A percentile compares a stretch with the other conserved stretches of the same genome.
phyloP scores from a whole-genome alignment of 2,797 vertebrate genomes.

The Sebastes goodei region DNA sequence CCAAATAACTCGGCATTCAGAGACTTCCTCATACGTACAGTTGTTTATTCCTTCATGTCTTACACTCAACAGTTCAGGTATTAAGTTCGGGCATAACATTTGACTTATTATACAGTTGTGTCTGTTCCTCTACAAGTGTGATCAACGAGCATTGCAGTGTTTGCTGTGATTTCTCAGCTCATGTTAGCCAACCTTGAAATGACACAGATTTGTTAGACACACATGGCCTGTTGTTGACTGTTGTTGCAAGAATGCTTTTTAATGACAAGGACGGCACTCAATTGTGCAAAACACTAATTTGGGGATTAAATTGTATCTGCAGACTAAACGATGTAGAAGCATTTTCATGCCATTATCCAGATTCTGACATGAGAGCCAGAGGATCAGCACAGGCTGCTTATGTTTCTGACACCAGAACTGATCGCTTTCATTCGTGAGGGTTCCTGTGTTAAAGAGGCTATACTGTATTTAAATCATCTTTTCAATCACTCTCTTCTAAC shows the following conservation, averaged over 20 bases:
- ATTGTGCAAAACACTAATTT: slow-evolving; percentile 8
- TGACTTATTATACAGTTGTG: background rate
- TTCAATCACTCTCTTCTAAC: slow-evolving; percentile 13
- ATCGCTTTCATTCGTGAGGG: background rate
- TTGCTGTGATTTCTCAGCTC: background rate
- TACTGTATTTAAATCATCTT: slow-evolving; percentile 2
- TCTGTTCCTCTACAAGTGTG: background rate
- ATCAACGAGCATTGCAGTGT: background rate
- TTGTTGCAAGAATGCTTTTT: background rate
- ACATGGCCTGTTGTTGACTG: background rate
- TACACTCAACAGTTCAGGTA: background rate
- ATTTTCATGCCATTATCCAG: background rate
- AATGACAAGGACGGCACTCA: background rate
- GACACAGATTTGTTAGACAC: background rate
- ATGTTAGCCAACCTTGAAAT: slow-evolving; percentile 10
- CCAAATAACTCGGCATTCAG: background rate
- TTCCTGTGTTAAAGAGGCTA: slow-evolving; percentile 2
- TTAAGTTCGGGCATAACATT: background rate
- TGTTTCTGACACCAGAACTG: background rate
- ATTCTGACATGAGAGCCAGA: background rate
- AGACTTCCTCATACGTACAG: background rate
- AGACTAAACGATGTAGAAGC: background rate
- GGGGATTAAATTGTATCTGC: background rate
- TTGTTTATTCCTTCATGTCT: background rate
- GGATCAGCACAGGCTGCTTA: slow-evolving; percentile 3